Evolutionary conservation across 2,888 invertebrate genomes (phyloP).

Genomic region (Pecten maximus): DNA sequence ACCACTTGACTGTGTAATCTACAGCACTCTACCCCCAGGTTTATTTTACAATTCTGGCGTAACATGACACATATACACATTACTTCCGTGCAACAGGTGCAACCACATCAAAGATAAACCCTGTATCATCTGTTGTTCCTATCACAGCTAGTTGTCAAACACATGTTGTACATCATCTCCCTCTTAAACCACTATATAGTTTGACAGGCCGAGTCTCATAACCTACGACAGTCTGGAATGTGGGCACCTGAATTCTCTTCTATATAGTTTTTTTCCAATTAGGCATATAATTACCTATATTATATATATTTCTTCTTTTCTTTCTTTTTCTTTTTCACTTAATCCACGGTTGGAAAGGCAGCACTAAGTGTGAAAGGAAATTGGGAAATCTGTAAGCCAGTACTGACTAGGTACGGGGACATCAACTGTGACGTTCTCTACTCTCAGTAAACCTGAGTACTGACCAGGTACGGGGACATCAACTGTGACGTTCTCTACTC

Average conservation of each 20-base stretch:
- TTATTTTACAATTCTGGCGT: constrained; percentile 2
- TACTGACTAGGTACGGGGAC: too few species aligned
- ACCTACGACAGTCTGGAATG: neutral
- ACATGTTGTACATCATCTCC: neutral
- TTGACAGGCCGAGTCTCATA: neutral
- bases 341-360: too few species aligned
- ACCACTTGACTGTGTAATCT: neutral
- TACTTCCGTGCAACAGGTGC: neutral
- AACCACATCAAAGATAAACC: neutral
- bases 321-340: too few species aligned
- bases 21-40: neutral
- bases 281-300: too few species aligned
- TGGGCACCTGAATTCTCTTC: neutral
- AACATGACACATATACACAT: neutral
- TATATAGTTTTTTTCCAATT: too few species aligned
- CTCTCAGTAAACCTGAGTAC: too few species aligned
- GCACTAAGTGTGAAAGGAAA: too few species aligned
- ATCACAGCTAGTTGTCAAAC: neutral
- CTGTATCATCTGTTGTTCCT: neutral
- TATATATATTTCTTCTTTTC: too few species aligned
- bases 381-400: too few species aligned
- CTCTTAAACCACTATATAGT: neutral
- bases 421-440: too few species aligned
- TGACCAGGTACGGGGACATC: too few species aligned
- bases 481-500: too few species aligned